Evolutionary conservation across 2,888 invertebrate species (phyloP).

Genomic region (Cryptus armator): DNA sequence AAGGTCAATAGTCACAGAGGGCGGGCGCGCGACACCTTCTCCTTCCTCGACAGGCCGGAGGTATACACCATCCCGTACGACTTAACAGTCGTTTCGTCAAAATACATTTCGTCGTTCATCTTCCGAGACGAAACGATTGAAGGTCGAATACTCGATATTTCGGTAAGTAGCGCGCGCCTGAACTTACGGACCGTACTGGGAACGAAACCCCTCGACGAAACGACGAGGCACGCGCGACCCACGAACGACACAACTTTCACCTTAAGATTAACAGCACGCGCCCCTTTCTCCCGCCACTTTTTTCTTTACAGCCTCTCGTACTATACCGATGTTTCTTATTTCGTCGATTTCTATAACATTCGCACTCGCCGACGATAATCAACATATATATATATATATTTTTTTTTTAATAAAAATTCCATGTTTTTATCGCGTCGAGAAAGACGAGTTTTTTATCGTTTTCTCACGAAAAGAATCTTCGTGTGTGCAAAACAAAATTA

Average conservation of each 20-base stretch:
- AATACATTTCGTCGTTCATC: slow-evolving; percentile 14
- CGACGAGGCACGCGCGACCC: slow-evolving; percentile 67
- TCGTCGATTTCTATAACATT: neutral
- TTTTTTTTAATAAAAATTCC: neutral
- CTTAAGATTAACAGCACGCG: slow-evolving; percentile 69
- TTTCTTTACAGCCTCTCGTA: slow-evolving; percentile 4
- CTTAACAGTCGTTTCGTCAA: slow-evolving; percentile 53
- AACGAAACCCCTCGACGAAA: slow-evolving; percentile 44
- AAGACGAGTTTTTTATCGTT: neutral
- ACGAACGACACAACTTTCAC: slow-evolving; percentile 67
- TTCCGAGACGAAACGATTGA: slow-evolving; percentile 24
- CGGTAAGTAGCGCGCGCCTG: slow-evolving; percentile 53
- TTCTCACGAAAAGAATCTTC: neutral
- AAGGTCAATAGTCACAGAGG: slow-evolving; percentile 49
- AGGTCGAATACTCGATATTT: slow-evolving; percentile 61
- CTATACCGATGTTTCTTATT: neutral
- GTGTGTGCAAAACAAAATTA: neutral
- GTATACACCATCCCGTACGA: slow-evolving; percentile 43
- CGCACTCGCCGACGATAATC: neutral
- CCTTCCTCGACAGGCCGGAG: neutral
- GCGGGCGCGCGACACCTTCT: slow-evolving; percentile 60
- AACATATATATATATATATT: too few species aligned
- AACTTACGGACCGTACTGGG: slow-evolving; percentile 33
- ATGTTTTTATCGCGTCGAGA: neutral
- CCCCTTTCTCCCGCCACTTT: slow-evolving; percentile 53